Base-by-base conservation (phyloP, 2,113 vertebrate genomes). In the Colius striatus region DNA sequence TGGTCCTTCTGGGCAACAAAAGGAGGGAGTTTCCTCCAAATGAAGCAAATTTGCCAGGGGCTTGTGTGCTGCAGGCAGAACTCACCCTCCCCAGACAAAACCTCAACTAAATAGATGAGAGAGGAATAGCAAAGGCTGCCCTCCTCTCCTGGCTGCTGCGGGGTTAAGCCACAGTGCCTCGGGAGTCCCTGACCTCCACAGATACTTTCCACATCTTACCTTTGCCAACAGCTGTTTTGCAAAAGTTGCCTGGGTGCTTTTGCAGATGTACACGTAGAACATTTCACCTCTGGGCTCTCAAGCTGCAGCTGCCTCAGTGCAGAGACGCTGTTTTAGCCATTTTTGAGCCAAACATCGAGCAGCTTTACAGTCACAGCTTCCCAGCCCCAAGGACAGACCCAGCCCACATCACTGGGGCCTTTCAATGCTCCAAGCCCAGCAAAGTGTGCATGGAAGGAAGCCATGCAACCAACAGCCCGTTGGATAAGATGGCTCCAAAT, bases 381-480 rank as follows among this genome's bases (percentile, higher is more conserved):
- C 58, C 36, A 14, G 53, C 41, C 0, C 1, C 0, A 19, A 48
- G 74, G 25, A 45, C 68, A 70, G 41, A 50, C 19, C 57, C 51
- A 60, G 57, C 57, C 18, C n/a, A 2, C 6, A 0, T 1, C 9
- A 62, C 3, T 22, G 1, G 1, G 1, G 67, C 8, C 55, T 21
- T 13, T 4, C 19, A 34, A 53, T 60, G 26, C 55, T 62, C 4
- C 11, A 15, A 38, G 16, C 53, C 82, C 65, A 60, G 67, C 68
- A 6, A 2, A 21, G 68, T 0, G 14, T 1, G 5, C 1, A 0
- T 0, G 36, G 65, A 30, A 54, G 38, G 57, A 43, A 76, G 51
- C 45, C 1, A 0, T 8, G 82, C 72, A 16, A 2, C 0, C 3
- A 73, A 1, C 73, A 32, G 34, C 51, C 36, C 0, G 0, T 0